phyloP scores from a whole-genome alignment of 2,113 vertebrate genomes.

The Engystomops pustulosus region DNA sequence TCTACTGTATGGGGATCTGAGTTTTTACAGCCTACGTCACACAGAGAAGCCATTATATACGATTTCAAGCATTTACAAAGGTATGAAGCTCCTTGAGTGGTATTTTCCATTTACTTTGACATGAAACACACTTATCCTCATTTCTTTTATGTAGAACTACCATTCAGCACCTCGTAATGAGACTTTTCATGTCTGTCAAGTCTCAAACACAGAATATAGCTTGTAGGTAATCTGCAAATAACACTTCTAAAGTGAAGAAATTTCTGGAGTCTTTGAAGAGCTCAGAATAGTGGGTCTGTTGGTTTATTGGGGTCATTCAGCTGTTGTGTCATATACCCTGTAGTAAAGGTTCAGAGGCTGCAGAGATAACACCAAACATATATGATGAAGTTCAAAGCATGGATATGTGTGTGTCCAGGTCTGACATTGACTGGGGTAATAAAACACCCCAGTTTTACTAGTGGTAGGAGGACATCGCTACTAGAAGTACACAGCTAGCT shows the following conservation, averaged over 20 bases:
- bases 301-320: slow-evolving; percentile 25
- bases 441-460: slow-evolving; percentile 51
- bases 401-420: slow-evolving; percentile 6
- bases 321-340: neutral
- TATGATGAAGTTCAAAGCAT: slow-evolving; percentile 40
- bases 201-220: neutral
- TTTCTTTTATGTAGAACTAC: neutral
- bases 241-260: neutral
- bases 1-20: neutral
- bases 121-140: neutral
- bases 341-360: slow-evolving; percentile 10
- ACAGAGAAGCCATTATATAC: neutral
- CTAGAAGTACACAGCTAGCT: slow-evolving; percentile 60
- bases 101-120: neutral
- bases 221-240: slow-evolving; percentile 18
- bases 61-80: neutral
- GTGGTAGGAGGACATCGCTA: slow-evolving; percentile 12
- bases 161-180: slow-evolving; percentile 10
- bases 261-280: slow-evolving; percentile 26
- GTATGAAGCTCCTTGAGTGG: neutral
- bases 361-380: slow-evolving; percentile 22
- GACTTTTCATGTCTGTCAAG: neutral
- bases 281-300: neutral
- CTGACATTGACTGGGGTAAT: slow-evolving; percentile 8
- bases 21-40: neutral